Evolutionary conservation across 2,113 vertebrate species (phyloP).

Genomic region (Platycercus adscitus): DNA sequence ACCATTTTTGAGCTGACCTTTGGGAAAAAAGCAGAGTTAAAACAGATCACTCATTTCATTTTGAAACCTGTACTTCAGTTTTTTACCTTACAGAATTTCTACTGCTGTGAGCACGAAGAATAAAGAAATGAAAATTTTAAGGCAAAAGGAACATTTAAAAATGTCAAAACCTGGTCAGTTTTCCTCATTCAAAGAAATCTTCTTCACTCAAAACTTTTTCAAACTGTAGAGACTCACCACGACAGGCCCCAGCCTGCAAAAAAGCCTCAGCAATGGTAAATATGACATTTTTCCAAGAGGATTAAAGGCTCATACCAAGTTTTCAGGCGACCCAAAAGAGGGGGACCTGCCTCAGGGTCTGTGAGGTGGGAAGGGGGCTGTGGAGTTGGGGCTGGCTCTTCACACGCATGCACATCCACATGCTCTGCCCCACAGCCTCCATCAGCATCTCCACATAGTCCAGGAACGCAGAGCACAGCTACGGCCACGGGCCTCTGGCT

Average conservation of each 20-base stretch:
- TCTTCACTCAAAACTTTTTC: background rate
- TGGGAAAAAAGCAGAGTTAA: background rate
- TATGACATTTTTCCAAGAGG: background rate
- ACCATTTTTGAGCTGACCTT: background rate
- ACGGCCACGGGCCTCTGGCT: accelerated
- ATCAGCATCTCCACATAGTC: accelerated
- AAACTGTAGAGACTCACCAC: background rate
- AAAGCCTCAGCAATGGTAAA: background rate
- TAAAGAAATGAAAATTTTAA: background rate
- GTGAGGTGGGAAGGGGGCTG: background rate
- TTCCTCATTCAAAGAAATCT: background rate
- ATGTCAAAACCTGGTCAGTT: background rate
- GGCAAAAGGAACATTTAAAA: background rate
- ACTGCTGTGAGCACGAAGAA: background rate
- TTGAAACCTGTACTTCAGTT: background rate
- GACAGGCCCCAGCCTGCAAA: background rate
- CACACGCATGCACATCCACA: accelerated
- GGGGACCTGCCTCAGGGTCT: background rate
- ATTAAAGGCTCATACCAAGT: background rate
- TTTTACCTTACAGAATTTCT: background rate
- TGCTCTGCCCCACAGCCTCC: background rate
- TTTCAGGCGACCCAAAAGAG: background rate
- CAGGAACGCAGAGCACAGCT: background rate
- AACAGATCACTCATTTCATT: background rate
- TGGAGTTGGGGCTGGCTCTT: accelerated